These are phyloP conservation scores for Pogonus chalceus DNA, from an alignment of 1,140 invertebrate species.

Conservation along the genomic window DNA sequence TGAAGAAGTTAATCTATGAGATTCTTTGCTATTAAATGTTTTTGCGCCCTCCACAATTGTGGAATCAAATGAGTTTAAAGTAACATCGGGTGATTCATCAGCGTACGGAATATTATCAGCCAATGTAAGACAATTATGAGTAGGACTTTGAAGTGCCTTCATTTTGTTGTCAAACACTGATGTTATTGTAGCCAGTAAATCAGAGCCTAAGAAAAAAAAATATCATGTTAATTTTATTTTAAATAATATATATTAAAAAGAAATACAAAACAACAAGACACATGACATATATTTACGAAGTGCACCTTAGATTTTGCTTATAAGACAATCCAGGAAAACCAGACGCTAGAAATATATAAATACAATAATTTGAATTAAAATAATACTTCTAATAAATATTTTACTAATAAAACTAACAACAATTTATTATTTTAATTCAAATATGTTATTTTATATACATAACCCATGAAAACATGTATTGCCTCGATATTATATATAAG, in stretches of 20 bases:
- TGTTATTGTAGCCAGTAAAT: conserved; percentile 57
- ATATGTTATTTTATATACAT: no score
- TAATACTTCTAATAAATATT: neutral
- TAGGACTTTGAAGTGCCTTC: conserved; percentile 19
- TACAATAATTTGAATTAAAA: neutral
- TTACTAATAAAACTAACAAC: no score
- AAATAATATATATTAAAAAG: neutral
- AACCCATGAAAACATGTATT: no score
- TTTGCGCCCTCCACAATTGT: neutral
- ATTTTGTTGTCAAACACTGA: conserved; percentile 67
- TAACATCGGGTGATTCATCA: conserved; percentile 38
- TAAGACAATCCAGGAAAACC: neutral
- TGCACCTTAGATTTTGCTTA: neutral
- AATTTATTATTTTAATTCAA: no score
- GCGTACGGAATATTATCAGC: conserved; percentile 42
- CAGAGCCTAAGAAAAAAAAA: conserved; percentile 45
- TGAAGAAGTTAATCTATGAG: neutral
- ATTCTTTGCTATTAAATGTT: neutral
- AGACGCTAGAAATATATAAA: neutral
- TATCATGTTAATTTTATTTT: conserved; percentile 1
- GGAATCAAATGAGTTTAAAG: conserved; percentile 16
- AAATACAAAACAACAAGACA: neutral
- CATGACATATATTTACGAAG: neutral
- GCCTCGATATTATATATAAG: no score
- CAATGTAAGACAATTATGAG: conserved; percentile 17